These are phyloP conservation scores for Siniperca obscura DNA, from an alignment of 2,797 vertebrate genomes.

Conservation along the genomic window DNA sequence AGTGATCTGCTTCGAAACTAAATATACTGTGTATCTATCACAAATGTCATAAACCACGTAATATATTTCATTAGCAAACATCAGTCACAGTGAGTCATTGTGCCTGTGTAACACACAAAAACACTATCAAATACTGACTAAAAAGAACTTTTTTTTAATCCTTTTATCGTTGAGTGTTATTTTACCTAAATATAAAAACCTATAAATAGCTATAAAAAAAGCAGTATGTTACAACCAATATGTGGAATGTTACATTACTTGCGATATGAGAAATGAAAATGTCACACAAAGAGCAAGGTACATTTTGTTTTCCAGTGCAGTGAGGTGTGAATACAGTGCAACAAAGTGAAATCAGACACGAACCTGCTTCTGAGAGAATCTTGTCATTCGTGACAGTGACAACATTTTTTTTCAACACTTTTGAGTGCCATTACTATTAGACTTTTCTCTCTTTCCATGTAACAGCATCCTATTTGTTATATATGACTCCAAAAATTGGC, in stretches of 20 bases:
- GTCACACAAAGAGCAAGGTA: neutral
- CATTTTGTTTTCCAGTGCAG: neutral
- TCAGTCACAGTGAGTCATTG: neutral
- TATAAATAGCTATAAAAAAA: neutral
- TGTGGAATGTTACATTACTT: slow-evolving; percentile 1
- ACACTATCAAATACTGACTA: neutral
- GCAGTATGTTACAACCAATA: neutral
- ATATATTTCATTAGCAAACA: neutral
- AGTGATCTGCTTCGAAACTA: neutral
- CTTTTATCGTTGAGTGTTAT: neutral
- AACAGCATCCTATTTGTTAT: neutral
- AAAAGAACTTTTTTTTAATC: neutral
- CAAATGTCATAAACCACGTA: neutral
- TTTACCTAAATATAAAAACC: slow-evolving; percentile 1
- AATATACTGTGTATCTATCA: neutral
- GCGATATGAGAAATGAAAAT: neutral
- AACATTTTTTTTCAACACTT: neutral
- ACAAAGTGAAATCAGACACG: neutral
- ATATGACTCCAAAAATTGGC: neutral
- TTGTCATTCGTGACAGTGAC: neutral
- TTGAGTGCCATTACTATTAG: slow-evolving; percentile 12
- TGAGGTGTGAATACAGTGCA: neutral
- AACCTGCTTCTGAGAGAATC: neutral
- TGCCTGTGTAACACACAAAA: neutral
- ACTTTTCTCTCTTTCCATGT: neutral